phyloP scores from a whole-genome alignment of 2,113 vertebrate genomes.

The Plecotus auritus region DNA sequence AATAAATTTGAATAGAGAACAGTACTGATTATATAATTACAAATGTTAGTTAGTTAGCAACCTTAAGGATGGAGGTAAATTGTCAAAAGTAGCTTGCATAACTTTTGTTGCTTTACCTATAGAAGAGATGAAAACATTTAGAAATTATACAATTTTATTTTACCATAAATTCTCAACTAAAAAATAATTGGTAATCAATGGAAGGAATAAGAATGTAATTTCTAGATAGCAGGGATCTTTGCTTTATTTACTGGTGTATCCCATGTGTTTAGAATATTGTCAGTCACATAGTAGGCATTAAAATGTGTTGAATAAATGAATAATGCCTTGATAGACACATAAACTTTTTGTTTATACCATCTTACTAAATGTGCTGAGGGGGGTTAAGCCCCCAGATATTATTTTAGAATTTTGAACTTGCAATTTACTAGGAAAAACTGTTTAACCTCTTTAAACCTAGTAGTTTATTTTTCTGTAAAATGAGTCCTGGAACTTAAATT shows the following conservation, averaged over 20 bases:
- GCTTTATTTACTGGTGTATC: not conserved
- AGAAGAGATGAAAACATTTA: not conserved
- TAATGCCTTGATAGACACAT: not conserved
- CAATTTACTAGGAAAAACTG: not conserved
- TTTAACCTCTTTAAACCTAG: not conserved
- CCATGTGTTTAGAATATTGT: not conserved
- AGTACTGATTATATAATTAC: constrained; percentile 3
- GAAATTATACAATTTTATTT: not conserved
- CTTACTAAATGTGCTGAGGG: not conserved
- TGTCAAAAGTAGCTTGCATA: not conserved
- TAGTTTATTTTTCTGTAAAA: constrained; percentile 2
- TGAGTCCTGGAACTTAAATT: not conserved
- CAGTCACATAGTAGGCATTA: not conserved
- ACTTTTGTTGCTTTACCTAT: not conserved
- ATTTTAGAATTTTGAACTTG: not conserved
- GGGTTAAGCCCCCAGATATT: not conserved
- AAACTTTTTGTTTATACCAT: not conserved
- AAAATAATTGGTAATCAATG: not conserved
- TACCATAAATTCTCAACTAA: not conserved
- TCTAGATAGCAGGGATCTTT: not conserved
- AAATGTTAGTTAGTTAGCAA: not conserved
- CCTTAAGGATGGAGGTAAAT: not conserved
- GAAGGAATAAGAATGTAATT: not conserved
- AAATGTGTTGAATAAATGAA: not conserved
- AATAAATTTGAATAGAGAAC: not conserved